Percentiles rank a stretch among this genome's conserved stretches.
Conservation (phyloP, 2,113 vertebrate species). For the Hippocampus abdominalis region DNA sequence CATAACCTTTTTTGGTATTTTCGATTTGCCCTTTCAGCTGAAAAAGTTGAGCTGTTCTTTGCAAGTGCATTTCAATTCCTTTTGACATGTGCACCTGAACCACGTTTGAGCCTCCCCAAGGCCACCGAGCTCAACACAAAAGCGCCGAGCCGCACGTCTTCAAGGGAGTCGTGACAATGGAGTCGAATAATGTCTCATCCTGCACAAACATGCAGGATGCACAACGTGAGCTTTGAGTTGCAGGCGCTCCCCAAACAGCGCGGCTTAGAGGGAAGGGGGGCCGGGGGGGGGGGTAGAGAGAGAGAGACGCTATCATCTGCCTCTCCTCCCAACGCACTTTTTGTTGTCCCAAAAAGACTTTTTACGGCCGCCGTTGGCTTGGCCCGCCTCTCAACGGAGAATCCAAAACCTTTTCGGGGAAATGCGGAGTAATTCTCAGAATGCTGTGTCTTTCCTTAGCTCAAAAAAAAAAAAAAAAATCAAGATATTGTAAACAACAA, state of each 20-base stretch:
- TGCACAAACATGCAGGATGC: constrained; percentile 67
- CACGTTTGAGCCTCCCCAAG: constrained; percentile 31
- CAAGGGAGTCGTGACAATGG: constrained; percentile 46
- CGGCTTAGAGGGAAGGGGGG: neutral
- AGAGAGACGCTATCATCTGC: constrained; percentile 34
- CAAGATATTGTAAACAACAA: neutral
- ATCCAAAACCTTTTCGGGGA: constrained; percentile 8
- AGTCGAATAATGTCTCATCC: constrained; percentile 63
- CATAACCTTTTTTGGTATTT: neutral
- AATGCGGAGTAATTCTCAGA: constrained; percentile 16
- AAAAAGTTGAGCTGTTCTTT: neutral
- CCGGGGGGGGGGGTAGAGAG: neutral
- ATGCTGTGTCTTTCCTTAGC: neutral
- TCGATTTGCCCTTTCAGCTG: neutral
- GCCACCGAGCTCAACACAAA: constrained; percentile 31
- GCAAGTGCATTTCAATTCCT: neutral
- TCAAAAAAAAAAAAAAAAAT: constrained; percentile 34
- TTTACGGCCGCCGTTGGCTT: constrained; percentile 47
- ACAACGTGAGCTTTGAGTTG: constrained; percentile 36
- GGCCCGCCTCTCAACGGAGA: neutral
- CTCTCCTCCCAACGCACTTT: constrained; percentile 43
- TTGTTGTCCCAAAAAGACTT: constrained; percentile 48
- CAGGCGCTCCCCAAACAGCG: constrained; percentile 38
- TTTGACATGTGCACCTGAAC: constrained; percentile 53
- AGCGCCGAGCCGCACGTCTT: constrained; percentile 38